Percentiles rank a stretch among this genome's conserved stretches.
Conservation (phyloP, 2,888 invertebrate species). For the Bombyx huttoni region DNA sequence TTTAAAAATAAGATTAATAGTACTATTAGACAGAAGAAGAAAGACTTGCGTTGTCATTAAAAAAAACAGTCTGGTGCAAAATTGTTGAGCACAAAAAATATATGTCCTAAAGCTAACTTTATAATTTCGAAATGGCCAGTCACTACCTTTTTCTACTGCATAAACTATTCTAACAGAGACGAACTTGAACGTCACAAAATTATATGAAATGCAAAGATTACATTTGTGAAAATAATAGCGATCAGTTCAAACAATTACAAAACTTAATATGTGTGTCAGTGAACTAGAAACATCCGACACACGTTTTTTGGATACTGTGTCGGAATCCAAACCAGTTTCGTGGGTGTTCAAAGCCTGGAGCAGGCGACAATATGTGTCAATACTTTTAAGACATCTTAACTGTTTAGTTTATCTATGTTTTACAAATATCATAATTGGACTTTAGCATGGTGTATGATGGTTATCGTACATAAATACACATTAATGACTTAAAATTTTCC, state of each 20-base stretch:
- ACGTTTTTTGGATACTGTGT: constrained; percentile 18
- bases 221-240: background rate
- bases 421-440: background rate
- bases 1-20: too few species aligned
- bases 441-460: background rate
- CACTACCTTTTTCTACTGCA: too few species aligned
- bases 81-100: too few species aligned
- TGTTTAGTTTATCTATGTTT: constrained; percentile 14
- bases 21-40: too few species aligned
- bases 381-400: constrained; percentile 11
- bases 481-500: background rate
- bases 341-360: constrained; percentile 11
- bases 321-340: constrained; percentile 26
- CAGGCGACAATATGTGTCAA: constrained; percentile 8
- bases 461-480: background rate
- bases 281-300: constrained; percentile 30
- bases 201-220: background rate
- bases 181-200: too few species aligned
- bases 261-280: constrained; percentile 25
- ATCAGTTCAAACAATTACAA: constrained; percentile 1
- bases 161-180: too few species aligned
- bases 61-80: too few species aligned
- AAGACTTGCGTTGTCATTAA: too few species aligned
- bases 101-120: too few species aligned
- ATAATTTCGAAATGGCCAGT: too few species aligned